These are phyloP conservation scores for Pogonophryne albipinna DNA, from an alignment of 2,797 vertebrate species.

Conservation along the genomic window DNA sequence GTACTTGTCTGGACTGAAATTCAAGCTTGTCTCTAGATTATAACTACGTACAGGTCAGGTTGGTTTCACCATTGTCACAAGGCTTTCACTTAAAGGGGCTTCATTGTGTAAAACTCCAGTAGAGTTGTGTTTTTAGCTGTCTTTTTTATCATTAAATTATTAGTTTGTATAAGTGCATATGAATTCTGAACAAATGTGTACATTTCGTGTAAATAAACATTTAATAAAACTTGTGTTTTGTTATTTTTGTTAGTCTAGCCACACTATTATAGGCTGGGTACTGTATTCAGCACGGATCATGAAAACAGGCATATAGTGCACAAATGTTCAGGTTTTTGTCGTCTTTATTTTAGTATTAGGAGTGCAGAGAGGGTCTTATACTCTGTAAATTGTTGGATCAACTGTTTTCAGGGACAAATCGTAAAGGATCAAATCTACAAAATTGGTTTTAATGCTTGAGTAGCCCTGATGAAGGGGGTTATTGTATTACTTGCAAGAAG, in stretches of 20 bases:
- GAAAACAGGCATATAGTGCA: too few species aligned
- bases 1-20: conserved; percentile 62
- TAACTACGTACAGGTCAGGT: conserved; percentile 45
- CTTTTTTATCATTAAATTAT: conserved; percentile 79
- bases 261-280: too few species aligned
- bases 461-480: too few species aligned
- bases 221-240: conserved; percentile 43
- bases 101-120: conserved; percentile 73
- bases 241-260: neutral
- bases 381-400: too few species aligned
- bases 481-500: too few species aligned
- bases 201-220: conserved; percentile 76
- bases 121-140: conserved; percentile 36
- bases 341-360: too few species aligned
- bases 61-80: conserved; percentile 47
- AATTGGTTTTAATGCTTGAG: too few species aligned
- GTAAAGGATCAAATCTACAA: too few species aligned
- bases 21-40: conserved; percentile 43
- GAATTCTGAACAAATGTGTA: conserved; percentile 63
- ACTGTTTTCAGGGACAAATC: too few species aligned
- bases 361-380: too few species aligned
- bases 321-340: too few species aligned
- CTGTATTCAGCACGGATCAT: too few species aligned
- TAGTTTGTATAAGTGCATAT: conserved; percentile 66
- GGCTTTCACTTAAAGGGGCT: conserved; percentile 45